Base-by-base conservation (phyloP, 2,888 invertebrate genomes). In the Dioctria linearis region DNA sequence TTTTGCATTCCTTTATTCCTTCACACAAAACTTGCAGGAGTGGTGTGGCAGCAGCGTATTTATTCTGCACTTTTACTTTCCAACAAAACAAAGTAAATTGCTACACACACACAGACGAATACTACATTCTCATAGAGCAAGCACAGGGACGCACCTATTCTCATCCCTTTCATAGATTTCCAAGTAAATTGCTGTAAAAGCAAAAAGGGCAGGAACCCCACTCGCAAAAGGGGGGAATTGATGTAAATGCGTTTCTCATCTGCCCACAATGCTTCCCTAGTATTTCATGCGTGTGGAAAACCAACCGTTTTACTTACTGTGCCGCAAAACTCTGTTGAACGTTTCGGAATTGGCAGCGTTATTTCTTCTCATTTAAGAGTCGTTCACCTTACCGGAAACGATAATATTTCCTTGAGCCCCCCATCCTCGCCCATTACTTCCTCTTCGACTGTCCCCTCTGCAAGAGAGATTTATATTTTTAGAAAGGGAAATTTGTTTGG, bases 171-270 rank as follows among this genome's bases (percentile, higher is more conserved):
- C 61, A 2, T 61, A 61, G 11, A 39, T 61, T 61, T 25, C 37
- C 61, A 4, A 61, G 40, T 61, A 61, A 61, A 61, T 61, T 61
- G 61, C 61, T 61, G 61, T 61, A 61, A 61, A 61, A 61, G 61
- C 61, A 61, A 61, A 61, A 61, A 61, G 61, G 61, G 61, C 39
- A 39, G 61, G 3, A 25, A 61, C 37, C n/a, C 61, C n/a, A 25
- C 25, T 1, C 25, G 2, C 25, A 25, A 25, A 25, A 25, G 37
- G 25, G 39, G 61, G 61, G 61, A 61, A 37, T 25, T 37, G 37
- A 61, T 61, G 61, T 61, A 61, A 61, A 61, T 61, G 61, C 61
- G 61, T 61, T 61, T 61, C 25, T 61, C 61, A 61, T 61, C 61
- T 61, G n/a, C 61, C 61, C 61, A 61, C 37, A 25, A 25, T 25